Percentiles rank a stretch among this genome's conserved stretches.
These are phyloP conservation scores for Plutella xylostella DNA, from an alignment of 2,888 invertebrate species.

Conservation along the genomic window DNA sequence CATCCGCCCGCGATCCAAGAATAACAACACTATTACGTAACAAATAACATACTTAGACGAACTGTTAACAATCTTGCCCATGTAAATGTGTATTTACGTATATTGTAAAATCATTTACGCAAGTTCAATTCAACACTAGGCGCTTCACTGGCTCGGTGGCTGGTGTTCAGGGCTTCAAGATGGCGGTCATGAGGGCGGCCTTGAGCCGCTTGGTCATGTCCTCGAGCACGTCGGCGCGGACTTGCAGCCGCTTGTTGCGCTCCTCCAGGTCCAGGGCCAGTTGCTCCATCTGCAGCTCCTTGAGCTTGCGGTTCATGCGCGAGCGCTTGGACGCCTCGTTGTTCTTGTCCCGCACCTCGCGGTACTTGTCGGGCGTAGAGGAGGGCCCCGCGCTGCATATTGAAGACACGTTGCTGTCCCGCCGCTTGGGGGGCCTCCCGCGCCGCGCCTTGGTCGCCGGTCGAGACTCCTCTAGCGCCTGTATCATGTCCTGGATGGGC, in stretches of 20 bases:
- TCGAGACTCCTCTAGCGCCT: slow-evolving; percentile 48
- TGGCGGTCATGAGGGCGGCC: slow-evolving; percentile 73
- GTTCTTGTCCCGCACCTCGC: slow-evolving; percentile 80
- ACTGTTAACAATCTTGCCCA: no score
- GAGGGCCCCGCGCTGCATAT: slow-evolving; percentile 52
- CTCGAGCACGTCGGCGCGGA: slow-evolving; percentile 76
- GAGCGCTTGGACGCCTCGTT: slow-evolving; percentile 83
- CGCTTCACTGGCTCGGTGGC: slow-evolving; percentile 1
- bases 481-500: slow-evolving; percentile 54
- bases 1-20: no score
- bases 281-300: slow-evolving; percentile 64
- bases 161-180: slow-evolving; percentile 62
- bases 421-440: slow-evolving; percentile 68
- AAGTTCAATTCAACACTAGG: no score
- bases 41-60: no score
- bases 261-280: slow-evolving; percentile 68
- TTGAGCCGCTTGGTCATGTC: slow-evolving; percentile 75
- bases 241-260: slow-evolving; percentile 73
- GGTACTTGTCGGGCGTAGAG: slow-evolving; percentile 67
- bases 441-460: slow-evolving; percentile 48
- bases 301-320: slow-evolving; percentile 76
- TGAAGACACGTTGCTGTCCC: slow-evolving; percentile 56
- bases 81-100: no score
- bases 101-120: no score
- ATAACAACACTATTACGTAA: no score